Evolutionary conservation across 2,113 vertebrate species (phyloP).

Genomic region (Fulmarus glacialis): DNA sequence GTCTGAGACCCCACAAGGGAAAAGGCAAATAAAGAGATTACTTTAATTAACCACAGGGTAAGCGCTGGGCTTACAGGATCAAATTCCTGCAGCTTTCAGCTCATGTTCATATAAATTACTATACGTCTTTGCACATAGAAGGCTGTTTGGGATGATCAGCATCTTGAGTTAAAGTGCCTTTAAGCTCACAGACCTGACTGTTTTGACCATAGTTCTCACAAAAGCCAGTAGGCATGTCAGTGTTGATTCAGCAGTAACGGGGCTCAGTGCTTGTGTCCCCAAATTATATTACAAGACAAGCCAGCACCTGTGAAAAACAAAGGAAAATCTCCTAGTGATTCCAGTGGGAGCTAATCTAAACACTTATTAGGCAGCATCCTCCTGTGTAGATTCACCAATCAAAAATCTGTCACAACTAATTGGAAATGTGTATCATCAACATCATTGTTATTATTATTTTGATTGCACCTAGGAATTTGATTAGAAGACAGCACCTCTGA

Average conservation of each 20-base stretch:
- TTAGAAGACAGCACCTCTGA: background rate
- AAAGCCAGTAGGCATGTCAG: background rate
- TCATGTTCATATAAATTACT: background rate
- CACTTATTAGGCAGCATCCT: background rate
- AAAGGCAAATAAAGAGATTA: conserved; percentile 3
- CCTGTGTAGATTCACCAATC: background rate
- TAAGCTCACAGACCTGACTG: background rate
- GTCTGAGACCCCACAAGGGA: background rate
- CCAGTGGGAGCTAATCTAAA: background rate
- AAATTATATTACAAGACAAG: background rate
- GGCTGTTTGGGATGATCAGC: background rate
- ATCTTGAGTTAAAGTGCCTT: background rate
- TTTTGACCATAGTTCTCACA: background rate
- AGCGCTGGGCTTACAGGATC: background rate
- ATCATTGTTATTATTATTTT: background rate
- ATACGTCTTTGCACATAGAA: background rate
- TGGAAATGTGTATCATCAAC: background rate
- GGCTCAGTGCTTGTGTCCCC: background rate
- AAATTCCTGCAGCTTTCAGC: background rate
- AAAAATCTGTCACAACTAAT: background rate
- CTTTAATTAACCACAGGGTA: conserved; percentile 37
- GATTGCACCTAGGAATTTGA: background rate
- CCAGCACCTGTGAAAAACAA: background rate
- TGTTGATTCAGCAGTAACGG: background rate
- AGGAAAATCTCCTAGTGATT: background rate